A percentile compares a stretch with the other conserved stretches of the same genome.
Conservation (phyloP, 2,888 invertebrate species). For the Hipparchia sbordonii region DNA sequence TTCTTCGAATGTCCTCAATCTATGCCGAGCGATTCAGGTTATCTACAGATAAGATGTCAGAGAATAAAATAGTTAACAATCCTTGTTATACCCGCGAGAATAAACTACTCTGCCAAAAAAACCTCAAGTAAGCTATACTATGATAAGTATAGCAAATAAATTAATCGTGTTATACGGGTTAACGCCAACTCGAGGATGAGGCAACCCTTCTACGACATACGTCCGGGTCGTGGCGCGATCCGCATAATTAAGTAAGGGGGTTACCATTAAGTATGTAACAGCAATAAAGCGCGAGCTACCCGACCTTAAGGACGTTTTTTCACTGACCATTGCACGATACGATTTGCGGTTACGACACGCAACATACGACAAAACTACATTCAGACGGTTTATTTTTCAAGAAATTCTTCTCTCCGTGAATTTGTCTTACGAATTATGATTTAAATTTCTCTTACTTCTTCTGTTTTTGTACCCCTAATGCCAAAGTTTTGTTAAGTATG, state of each 20-base stretch:
- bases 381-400: no score
- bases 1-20: no score
- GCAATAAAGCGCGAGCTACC: constrained; percentile 67
- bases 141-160: constrained; percentile 55
- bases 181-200: constrained; percentile 59
- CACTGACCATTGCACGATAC: not conserved
- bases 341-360: not conserved
- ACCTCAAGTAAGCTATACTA: not conserved
- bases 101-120: not conserved
- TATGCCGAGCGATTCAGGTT: no score
- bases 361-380: no score
- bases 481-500: no score
- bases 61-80: not conserved
- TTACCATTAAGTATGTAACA: constrained; percentile 77
- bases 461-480: no score
- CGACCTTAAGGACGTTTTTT: constrained; percentile 47
- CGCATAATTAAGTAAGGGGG: constrained; percentile 76
- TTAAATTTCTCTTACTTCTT: not conserved
- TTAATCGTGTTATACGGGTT: constrained; percentile 67
- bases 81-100: not conserved
- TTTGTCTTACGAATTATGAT: not conserved
- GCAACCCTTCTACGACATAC: constrained; percentile 3
- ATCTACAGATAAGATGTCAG: no score
- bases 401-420: not conserved
- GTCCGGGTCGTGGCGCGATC: constrained; percentile 27